A percentile compares a stretch with the other conserved stretches of the same genome.
These are phyloP conservation scores for Pipistrellus kuhlii DNA, from an alignment of 2,797 vertebrate species.

Conservation along the genomic window DNA sequence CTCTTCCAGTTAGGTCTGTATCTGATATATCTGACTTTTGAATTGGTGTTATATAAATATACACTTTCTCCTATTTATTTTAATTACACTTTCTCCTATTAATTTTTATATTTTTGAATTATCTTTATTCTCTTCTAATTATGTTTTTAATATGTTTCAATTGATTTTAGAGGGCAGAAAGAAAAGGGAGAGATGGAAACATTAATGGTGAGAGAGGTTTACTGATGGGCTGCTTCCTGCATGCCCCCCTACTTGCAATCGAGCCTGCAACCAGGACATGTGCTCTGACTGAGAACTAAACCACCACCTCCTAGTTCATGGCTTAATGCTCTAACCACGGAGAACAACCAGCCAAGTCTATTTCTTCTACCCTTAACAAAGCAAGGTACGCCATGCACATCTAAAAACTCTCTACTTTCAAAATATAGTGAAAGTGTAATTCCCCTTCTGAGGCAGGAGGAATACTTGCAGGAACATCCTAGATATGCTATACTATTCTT, in stretches of 20 bases:
- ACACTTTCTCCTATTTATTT: neutral
- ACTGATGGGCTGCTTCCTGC: too few species aligned
- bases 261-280: too few species aligned
- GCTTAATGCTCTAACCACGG: too few species aligned
- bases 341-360: too few species aligned
- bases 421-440: neutral
- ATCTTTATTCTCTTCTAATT: neutral
- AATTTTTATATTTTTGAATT: neutral
- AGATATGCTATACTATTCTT: neutral
- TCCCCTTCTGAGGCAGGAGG: neutral
- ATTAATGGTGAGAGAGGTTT: too few species aligned
- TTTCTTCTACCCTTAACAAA: neutral
- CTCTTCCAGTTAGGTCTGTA: neutral
- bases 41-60: neutral
- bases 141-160: too few species aligned
- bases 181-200: too few species aligned
- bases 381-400: rapidly evolving
- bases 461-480: neutral
- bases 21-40: neutral
- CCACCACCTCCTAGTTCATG: too few species aligned
- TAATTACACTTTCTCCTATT: neutral
- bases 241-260: too few species aligned
- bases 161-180: too few species aligned
- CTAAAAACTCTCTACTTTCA: neutral
- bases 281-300: too few species aligned